Conservation (phyloP, 2,888 invertebrate genomes). For the Diaprepes abbreviatus region DNA sequence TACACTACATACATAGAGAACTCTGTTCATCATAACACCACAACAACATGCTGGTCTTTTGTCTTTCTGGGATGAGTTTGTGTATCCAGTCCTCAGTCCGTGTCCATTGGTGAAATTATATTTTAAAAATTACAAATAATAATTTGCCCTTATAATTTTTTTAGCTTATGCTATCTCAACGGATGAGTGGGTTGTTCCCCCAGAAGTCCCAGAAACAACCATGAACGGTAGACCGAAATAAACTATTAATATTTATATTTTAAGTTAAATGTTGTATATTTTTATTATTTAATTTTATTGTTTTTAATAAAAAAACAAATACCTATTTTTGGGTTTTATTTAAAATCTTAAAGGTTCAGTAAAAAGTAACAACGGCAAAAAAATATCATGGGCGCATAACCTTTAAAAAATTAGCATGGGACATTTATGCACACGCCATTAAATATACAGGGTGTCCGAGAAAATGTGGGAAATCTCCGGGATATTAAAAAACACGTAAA, state of each 20-base stretch:
- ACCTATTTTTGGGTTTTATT: background rate
- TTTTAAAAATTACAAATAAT: too few species aligned
- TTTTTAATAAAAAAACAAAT: constrained; percentile 9
- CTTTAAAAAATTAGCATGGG: too few species aligned
- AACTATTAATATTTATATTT: background rate
- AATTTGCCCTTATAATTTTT: background rate
- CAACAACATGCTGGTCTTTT: background rate
- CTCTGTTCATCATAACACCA: background rate
- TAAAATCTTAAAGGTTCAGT: too few species aligned
- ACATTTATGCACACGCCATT: too few species aligned
- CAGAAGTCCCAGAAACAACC: background rate
- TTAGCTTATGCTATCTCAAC: constrained; percentile 9
- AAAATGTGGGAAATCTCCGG: too few species aligned
- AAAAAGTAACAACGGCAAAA: too few species aligned
- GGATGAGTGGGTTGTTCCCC: constrained; percentile 12
- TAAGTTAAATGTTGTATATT: background rate
- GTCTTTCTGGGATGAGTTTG: background rate
- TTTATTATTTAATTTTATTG: constrained; percentile 19
- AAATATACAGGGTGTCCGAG: too few species aligned
- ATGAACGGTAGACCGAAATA: background rate
- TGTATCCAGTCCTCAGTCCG: background rate
- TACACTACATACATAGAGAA: background rate
- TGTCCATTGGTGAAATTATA: background rate
- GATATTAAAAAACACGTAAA: too few species aligned
- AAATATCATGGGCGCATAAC: too few species aligned